Evolutionary conservation across 1,140 invertebrate species (phyloP).

Genomic region (Drosophila melanogaster): DNA sequence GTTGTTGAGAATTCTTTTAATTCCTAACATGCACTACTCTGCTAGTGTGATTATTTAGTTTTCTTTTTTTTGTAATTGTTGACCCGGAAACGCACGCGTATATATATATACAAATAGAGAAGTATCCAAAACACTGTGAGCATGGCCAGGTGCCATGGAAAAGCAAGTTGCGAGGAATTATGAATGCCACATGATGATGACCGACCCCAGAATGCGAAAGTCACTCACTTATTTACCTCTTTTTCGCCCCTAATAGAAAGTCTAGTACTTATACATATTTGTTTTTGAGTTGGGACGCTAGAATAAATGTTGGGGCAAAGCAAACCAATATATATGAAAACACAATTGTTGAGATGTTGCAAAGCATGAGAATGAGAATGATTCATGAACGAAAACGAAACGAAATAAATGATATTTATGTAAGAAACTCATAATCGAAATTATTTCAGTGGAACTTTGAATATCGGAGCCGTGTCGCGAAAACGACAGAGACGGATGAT

Average conservation of each 20-base stretch:
- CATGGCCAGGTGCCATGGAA: constrained; percentile 60
- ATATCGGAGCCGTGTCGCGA: neutral
- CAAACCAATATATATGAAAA: constrained; percentile 5
- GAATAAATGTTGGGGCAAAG: constrained; percentile 17
- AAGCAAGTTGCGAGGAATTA: constrained; percentile 17
- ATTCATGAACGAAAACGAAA: constrained; percentile 33
- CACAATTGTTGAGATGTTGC: constrained; percentile 24
- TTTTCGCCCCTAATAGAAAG: constrained; percentile 16
- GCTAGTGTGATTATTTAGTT: constrained; percentile 27
- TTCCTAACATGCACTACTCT: constrained; percentile 14
- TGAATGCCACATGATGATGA: neutral
- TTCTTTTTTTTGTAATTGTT: constrained; percentile 23
- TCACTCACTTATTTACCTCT: constrained; percentile 4
- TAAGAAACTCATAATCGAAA: constrained; percentile 10
- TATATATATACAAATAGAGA: neutral
- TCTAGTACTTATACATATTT: constrained; percentile 32
- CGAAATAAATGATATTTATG: constrained; percentile 40
- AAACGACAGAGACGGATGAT: constrained; percentile 8
- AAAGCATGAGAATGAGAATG: neutral
- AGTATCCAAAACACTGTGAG: constrained; percentile 37
- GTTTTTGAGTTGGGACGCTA: constrained; percentile 27
- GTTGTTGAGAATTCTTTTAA: constrained; percentile 20
- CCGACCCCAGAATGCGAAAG: neutral
- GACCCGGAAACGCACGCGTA: constrained; percentile 3
- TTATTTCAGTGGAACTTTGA: neutral